Percentiles rank a stretch among this genome's conserved stretches.
phyloP scores from a whole-genome alignment of 2,797 vertebrate genomes.

The Erethizon dorsatum region DNA sequence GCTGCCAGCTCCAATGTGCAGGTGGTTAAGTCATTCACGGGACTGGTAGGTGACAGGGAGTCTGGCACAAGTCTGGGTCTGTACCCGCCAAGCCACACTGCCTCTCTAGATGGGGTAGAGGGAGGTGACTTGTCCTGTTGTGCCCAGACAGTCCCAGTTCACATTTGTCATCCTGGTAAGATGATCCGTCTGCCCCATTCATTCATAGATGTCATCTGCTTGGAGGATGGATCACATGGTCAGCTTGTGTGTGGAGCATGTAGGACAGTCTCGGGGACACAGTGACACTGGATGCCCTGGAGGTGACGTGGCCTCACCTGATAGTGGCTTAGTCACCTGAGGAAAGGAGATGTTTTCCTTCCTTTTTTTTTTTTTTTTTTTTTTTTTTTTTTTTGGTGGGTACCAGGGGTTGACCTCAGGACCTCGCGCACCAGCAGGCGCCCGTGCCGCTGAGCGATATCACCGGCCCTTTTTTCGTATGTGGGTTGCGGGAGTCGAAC shows the following conservation, averaged over 20 bases:
- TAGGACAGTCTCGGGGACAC: neutral
- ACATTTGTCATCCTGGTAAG: neutral
- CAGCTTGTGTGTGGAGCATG: neutral
- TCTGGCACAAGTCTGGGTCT: neutral
- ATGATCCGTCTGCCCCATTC: neutral
- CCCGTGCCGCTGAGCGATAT: too few species aligned
- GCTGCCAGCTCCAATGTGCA: neutral
- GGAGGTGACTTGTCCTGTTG: neutral
- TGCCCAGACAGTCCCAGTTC: neutral
- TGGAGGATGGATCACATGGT: neutral
- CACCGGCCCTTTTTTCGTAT: too few species aligned
- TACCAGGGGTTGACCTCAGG: too few species aligned
- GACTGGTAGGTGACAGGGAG: neutral
- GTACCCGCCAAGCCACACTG: fast-evolving
- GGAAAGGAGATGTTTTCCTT: neutral
- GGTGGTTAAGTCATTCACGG: neutral
- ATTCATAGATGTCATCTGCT: neutral
- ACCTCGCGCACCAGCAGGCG: too few species aligned
- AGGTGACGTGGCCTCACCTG: neutral
- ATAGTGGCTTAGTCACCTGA: neutral
- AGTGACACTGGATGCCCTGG: neutral
- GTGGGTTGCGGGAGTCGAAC: too few species aligned
- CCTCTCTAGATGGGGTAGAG: too few species aligned
- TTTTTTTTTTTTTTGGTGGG: too few species aligned
- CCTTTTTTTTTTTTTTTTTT: too few species aligned